Evolutionary conservation across 2,797 vertebrate genomes (phyloP).

Genomic region (Phrynocephalus guinanensis): DNA sequence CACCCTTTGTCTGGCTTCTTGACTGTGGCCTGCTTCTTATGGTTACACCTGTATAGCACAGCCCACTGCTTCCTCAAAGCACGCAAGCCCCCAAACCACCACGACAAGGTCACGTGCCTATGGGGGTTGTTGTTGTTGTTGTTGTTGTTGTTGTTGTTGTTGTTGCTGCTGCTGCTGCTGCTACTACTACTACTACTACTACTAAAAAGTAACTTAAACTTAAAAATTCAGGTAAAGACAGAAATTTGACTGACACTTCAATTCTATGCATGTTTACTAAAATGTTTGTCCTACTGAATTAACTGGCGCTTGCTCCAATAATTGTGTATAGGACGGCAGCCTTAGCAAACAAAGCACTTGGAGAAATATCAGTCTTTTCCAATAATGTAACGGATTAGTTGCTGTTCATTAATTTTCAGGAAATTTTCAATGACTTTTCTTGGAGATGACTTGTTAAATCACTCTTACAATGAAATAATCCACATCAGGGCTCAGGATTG

Average conservation of each 20-base stretch:
- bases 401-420: too few species aligned
- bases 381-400: neutral
- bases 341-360: neutral
- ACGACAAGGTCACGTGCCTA: too few species aligned
- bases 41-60: too few species aligned
- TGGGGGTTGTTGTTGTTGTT: too few species aligned
- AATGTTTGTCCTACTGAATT: neutral
- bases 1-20: too few species aligned
- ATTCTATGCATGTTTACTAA: neutral
- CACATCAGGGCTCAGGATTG: neutral
- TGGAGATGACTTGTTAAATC: neutral
- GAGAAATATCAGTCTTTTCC: neutral
- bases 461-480: constrained; percentile 1
- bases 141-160: too few species aligned
- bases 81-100: too few species aligned
- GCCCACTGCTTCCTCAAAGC: too few species aligned
- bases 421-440: neutral
- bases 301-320: neutral
- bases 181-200: neutral
- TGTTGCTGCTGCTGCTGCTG: too few species aligned
- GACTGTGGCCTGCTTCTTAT: too few species aligned
- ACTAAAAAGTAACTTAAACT: neutral
- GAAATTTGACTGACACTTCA: neutral
- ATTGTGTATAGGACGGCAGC: neutral
- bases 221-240: neutral